A percentile compares a stretch with the other conserved stretches of the same genome.
Evolutionary conservation across 92 coral and sea anemone genomes (phyloP).

Genomic region (Bergia puertoricense): DNA sequence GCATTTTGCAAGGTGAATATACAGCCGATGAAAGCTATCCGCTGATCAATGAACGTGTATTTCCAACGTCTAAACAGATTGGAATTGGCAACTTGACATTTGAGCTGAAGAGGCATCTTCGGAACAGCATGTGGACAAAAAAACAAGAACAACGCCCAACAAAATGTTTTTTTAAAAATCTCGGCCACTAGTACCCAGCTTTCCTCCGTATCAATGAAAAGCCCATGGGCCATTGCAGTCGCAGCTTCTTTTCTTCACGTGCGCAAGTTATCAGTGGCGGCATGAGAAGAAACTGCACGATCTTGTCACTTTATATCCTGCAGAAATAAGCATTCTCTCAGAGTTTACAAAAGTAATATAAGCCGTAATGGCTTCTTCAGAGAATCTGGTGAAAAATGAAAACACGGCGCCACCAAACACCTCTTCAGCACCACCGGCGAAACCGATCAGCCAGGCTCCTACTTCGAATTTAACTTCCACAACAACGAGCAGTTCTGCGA

Average conservation of each 20-base stretch:
- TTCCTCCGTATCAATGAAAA: neutral
- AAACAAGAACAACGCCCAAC: too few species aligned
- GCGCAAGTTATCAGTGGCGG: slow-evolving; percentile 25
- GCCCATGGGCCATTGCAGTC: slow-evolving; percentile 11
- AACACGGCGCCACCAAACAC: slow-evolving; percentile 52
- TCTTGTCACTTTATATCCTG: neutral
- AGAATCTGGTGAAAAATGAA: slow-evolving; percentile 61
- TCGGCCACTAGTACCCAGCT: neutral
- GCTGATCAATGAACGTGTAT: too few species aligned
- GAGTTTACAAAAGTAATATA: neutral
- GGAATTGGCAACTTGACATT: too few species aligned
- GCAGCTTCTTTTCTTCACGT: slow-evolving; percentile 37
- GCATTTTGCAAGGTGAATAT: too few species aligned
- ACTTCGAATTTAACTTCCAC: slow-evolving; percentile 30
- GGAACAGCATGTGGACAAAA: too few species aligned
- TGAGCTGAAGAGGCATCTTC: too few species aligned
- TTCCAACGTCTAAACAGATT: too few species aligned
- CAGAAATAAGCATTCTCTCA: neutral
- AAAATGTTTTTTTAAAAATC: too few species aligned
- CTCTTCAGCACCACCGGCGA: slow-evolving; percentile 53
- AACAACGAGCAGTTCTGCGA: slow-evolving; percentile 21
- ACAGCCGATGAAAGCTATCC: too few species aligned
- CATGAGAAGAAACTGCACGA: neutral
- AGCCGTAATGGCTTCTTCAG: slow-evolving; percentile 62
- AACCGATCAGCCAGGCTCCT: slow-evolving; percentile 40